Conservation (phyloP, 2,113 vertebrate species). For the Laterallus jamaicensis region DNA sequence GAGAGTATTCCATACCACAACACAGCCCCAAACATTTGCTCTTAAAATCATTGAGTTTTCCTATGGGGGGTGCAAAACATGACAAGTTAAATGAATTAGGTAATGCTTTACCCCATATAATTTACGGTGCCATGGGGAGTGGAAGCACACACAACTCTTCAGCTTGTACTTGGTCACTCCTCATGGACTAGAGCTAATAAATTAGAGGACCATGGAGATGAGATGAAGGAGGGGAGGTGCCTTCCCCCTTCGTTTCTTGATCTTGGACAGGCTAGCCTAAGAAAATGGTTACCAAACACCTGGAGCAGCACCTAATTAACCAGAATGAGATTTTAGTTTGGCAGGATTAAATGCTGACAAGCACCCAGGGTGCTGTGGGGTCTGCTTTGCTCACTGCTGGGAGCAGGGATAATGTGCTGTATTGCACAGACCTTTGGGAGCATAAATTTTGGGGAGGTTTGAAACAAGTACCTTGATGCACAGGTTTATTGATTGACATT, state of each 20-base stretch:
- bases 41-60: background rate
- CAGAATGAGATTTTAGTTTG: background rate
- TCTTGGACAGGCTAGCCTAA: background rate
- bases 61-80: background rate
- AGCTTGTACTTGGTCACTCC: background rate
- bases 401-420: background rate
- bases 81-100: background rate
- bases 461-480: background rate
- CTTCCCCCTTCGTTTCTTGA: background rate
- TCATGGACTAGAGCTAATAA: background rate
- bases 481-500: background rate
- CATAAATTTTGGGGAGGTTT: background rate
- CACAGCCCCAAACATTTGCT: background rate
- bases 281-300: background rate
- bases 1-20: too few relatives aligned
- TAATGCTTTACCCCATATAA: background rate
- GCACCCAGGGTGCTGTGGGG: background rate
- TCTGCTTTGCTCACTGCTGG: background rate
- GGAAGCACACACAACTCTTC: background rate
- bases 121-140: background rate
- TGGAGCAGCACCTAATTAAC: slow-evolving; percentile 44
- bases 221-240: background rate
- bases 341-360: background rate
- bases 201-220: background rate
- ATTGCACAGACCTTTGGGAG: background rate